These are phyloP conservation scores for Oenanthe oenanthe DNA, from an alignment of 2,113 vertebrate genomes.

Conservation along the genomic window DNA sequence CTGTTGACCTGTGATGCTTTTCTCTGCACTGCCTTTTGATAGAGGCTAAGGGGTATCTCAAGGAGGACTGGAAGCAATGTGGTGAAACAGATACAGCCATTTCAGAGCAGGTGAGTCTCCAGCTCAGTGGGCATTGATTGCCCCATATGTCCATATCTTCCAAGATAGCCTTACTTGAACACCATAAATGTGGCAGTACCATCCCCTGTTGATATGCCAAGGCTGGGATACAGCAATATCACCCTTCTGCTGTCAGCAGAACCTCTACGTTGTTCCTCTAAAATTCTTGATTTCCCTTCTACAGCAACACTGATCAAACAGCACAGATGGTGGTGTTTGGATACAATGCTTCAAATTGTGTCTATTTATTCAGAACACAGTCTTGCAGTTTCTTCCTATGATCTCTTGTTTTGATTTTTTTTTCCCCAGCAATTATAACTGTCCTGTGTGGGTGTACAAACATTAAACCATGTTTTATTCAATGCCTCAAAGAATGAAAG, in stretches of 20 bases:
- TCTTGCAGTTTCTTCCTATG: background rate
- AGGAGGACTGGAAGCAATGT: background rate
- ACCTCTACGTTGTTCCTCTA: accelerated
- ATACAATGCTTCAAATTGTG: background rate
- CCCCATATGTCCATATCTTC: accelerated
- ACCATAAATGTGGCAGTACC: background rate
- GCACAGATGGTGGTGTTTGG: background rate
- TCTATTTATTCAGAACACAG: background rate
- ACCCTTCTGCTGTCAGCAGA: background rate
- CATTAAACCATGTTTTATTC: background rate
- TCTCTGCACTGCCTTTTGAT: background rate
- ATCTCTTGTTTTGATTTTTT: background rate
- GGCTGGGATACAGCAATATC: background rate
- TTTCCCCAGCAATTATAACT: background rate
- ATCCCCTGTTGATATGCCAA: background rate
- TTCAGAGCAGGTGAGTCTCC: background rate
- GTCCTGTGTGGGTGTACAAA: background rate
- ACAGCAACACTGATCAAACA: background rate
- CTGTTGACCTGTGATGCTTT: background rate
- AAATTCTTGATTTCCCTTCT: background rate
- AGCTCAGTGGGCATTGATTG: background rate
- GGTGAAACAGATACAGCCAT: accelerated
- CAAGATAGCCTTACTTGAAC: background rate
- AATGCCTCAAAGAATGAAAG: background rate
- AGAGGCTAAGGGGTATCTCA: background rate